phyloP scores from a whole-genome alignment of 2,113 vertebrate genomes.

The Genyomyrus donnyi region DNA sequence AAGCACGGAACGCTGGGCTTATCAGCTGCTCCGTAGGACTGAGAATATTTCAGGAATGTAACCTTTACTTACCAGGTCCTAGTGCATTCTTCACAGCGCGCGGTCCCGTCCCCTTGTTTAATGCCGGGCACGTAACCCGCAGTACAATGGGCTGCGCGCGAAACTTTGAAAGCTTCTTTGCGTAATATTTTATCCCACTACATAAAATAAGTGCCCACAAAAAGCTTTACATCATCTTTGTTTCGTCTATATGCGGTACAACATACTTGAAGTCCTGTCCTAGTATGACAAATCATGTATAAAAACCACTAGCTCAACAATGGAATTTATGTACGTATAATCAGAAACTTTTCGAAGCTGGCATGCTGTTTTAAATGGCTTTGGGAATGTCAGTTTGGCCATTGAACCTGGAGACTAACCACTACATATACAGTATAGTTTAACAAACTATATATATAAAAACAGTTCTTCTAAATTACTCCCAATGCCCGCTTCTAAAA shows the following conservation, averaged over 20 bases:
- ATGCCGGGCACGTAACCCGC: background rate
- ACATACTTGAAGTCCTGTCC: background rate
- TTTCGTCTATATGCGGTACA: background rate
- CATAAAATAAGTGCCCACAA: background rate
- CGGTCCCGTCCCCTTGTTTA: background rate
- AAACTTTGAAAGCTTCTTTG: background rate
- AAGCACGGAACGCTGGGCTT: conserved; percentile 37
- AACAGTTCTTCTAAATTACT: background rate
- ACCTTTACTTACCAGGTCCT: background rate
- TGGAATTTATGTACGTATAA: background rate
- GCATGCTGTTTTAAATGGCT: background rate
- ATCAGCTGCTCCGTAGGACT: conserved; percentile 45
- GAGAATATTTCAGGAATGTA: conserved; percentile 31
- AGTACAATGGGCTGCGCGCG: background rate
- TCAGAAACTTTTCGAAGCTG: background rate
- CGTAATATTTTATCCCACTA: background rate
- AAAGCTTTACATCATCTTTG: background rate
- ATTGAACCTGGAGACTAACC: background rate
- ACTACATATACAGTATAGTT: background rate
- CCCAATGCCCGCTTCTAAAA: background rate
- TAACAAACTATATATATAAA: background rate
- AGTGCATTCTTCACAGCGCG: background rate
- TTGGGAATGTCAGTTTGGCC: background rate
- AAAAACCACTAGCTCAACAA: background rate
- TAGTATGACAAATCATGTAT: background rate